Base-by-base conservation (phyloP, 2,888 invertebrate genomes). In the Aproaerema taeniolella region DNA sequence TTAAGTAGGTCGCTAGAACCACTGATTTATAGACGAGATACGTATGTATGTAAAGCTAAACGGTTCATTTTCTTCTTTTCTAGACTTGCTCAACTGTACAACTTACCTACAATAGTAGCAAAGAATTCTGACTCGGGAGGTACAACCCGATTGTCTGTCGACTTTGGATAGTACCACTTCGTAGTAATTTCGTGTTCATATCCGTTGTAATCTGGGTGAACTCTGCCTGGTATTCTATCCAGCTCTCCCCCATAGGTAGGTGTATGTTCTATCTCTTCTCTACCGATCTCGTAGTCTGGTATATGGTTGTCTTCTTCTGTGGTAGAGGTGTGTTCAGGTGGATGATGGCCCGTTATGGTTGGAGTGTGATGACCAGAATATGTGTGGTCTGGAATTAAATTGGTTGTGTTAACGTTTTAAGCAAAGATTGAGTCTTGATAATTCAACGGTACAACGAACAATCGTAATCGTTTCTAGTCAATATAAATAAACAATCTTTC, bases 261-360 rank as follows among this genome's bases (percentile, higher is more conserved):
- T 0, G 76, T 72, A 6, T 70, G 61, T 46, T 81, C 82, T 47
- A 76, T 72, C 47, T 75, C 77, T 42, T 66, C 69, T 0, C 56
- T 58, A 1, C 66, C 54, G 15, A 76, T 76, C 14, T 80, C 80
- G 42, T 85, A 81, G 37, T 86, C 85, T 1, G 73, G 75, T 43
- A 81, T 77, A 32, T 65, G 80, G 55, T 76, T 74, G 14, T 88
- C 88, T 30, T 88, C 85, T 52, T 88, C 88, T 1, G 89, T 89
- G 1, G 87, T 88, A 33, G 76, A 70, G 0, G 67, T 56, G 15
- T 81, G 81, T 0, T 75, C 79, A 2, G 72, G 63, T 1, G 62
- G 62, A 15, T 77, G 73, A 15, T 52, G 63, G 1, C 71, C 73
- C 2, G 61, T 61, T 36, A 70, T 49, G 4, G 81, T 75, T 0